Evolutionary conservation across 2,888 invertebrate genomes (phyloP).

Genomic region (Aphodius granarius): DNA sequence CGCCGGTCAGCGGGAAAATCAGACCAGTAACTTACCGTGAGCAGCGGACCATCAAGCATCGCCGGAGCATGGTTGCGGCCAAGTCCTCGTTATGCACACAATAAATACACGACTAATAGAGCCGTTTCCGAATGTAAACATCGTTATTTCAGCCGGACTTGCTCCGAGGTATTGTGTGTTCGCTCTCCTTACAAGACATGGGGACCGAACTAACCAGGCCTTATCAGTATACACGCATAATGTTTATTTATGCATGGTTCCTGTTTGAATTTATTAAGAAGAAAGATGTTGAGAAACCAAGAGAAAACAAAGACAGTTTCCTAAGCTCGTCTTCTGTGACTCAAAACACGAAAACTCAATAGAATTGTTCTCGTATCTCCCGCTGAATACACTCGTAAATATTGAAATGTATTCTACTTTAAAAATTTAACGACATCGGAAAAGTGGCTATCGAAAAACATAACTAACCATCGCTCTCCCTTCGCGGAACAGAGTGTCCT

Average conservation of each 20-base stretch:
- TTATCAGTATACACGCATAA: neutral
- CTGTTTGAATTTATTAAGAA: no score
- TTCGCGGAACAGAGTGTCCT: neutral
- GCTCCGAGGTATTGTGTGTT: conserved; percentile 17
- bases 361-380: neutral
- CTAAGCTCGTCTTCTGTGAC: no score
- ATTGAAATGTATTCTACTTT: conserved; percentile 10
- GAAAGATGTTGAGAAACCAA: no score
- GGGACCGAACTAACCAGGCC: neutral
- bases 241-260: neutral
- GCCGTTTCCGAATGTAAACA: conserved; percentile 50
- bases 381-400: neutral
- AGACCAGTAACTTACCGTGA: neutral
- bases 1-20: conserved; percentile 39
- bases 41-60: conserved; percentile 27
- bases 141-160: conserved; percentile 48
- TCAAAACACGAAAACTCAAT: neutral
- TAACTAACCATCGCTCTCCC: neutral
- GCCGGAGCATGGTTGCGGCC: neutral
- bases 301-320: no score
- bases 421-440: conserved; percentile 10
- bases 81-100: conserved; percentile 48
- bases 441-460: conserved; percentile 8
- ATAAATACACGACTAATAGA: conserved; percentile 53
- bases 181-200: neutral